These are phyloP conservation scores for Heliothis peltigera DNA, from an alignment of 2,888 invertebrate species.

Conservation along the genomic window DNA sequence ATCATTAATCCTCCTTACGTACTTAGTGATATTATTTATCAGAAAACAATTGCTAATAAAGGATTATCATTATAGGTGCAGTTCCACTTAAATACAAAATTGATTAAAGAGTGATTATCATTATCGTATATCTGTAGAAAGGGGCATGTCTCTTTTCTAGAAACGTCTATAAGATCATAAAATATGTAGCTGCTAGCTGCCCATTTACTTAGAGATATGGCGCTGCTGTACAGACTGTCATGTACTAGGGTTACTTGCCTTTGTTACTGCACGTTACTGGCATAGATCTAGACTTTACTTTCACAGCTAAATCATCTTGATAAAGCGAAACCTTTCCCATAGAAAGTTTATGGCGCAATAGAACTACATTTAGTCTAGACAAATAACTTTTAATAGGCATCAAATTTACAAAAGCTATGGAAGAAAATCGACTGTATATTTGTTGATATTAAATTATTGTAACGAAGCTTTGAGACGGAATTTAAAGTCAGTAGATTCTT, in stretches of 20 bases:
- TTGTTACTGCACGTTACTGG: slow-evolving; percentile 16
- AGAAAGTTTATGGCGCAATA: neutral
- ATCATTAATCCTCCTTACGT: too few species aligned
- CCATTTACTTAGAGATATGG: neutral
- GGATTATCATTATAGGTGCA: neutral
- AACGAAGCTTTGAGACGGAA: neutral
- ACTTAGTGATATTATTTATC: neutral
- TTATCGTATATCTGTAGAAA: too few species aligned
- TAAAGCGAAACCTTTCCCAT: slow-evolving; percentile 27
- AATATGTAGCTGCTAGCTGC: neutral
- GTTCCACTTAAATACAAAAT: neutral
- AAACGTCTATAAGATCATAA: too few species aligned
- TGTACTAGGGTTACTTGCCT: slow-evolving; percentile 35
- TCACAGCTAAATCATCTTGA: slow-evolving; percentile 22
- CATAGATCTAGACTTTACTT: slow-evolving; percentile 3
- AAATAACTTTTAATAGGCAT: neutral
- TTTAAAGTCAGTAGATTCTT: neutral
- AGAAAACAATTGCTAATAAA: neutral
- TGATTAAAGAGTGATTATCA: neutral
- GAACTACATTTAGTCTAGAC: neutral
- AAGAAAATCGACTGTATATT: neutral
- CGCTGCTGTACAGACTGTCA: slow-evolving; percentile 5
- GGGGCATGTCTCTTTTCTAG: too few species aligned
- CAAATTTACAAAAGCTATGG: neutral
- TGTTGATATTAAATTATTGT: neutral